Base-by-base conservation (phyloP, 2,113 vertebrate species). In the Anser cygnoides region DNA sequence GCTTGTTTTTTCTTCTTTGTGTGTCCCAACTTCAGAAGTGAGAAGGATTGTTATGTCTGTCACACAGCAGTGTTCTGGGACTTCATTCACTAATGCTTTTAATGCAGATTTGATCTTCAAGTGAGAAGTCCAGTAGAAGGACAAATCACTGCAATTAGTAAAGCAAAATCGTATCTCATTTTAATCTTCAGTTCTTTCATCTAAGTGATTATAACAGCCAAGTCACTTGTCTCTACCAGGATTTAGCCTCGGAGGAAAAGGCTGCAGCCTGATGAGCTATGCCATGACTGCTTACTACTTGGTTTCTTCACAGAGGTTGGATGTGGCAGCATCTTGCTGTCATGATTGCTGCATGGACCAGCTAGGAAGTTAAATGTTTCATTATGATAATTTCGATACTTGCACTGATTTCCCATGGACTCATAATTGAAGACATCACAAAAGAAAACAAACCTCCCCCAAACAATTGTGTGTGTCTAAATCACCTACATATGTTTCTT, bases 401-500 rank as follows among this genome's bases (percentile, higher is more conserved):
- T 95, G 43, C 35, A 41, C 62, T 46, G 50, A 86, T 93, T 63
- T 89, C 85, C 87, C 12, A 22, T 20, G 31, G 81, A 84, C 84
- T 77, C 17, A 0, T 87, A 96, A 88, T 35, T 81, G 83, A 93
- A 96, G 75, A 83, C 86, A 94, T 71, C 59, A 76, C 72, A 71
- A 82, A 96, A 18, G n/a, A 84, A 94, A 94, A 11, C 57, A 83
- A 93, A 84, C 73, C 66, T 85, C 62, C 31, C 37, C 49, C 28
- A 59, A 92, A 86, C 25, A 93, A 67, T 20, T 77, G 54, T 33
- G 6, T 77, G 19, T 31, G 37, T 84, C 57, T 89, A 78, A 96
- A 94, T 87, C 33, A 73, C 85, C 85, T 89, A 89, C 90, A 80
- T 95, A 72, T 97, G 94, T 84, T 96, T 78, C 81, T 68, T 73